Conservation (phyloP, 2,888 invertebrate genomes). For the Andrena trimmerana region DNA sequence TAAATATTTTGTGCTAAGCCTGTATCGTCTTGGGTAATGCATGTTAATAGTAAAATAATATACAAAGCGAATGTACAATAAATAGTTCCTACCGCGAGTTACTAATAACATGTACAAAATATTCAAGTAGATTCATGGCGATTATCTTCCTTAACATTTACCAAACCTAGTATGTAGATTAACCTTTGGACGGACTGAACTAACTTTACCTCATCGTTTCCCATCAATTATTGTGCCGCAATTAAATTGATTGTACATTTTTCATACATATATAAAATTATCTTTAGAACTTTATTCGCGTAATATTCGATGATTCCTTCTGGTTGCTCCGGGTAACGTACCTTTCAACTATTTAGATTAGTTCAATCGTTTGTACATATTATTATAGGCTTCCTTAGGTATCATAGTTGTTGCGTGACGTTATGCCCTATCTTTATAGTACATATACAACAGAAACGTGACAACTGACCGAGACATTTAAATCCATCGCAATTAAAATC, state of each 20-base stretch:
- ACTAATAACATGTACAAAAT: conserved; percentile 58
- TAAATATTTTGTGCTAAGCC: conserved; percentile 27
- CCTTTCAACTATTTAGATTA: conserved; percentile 17
- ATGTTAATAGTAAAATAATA: conserved; percentile 45
- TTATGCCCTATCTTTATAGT: background rate
- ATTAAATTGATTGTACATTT: conserved; percentile 61
- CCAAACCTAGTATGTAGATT: conserved; percentile 59
- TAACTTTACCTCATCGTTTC: conserved; percentile 57
- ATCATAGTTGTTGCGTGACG: conserved; percentile 1
- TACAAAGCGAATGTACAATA: conserved; percentile 51
- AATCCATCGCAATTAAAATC: conserved; percentile 1
- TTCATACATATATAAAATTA: conserved; percentile 52
- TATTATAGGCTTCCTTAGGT: conserved; percentile 19
- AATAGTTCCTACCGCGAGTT: conserved; percentile 31
- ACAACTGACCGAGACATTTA: background rate
- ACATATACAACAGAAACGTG: background rate
- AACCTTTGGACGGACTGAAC: conserved; percentile 74
- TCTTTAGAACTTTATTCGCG: conserved; percentile 27
- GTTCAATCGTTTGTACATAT: conserved; percentile 33
- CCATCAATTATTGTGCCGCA: conserved; percentile 55
- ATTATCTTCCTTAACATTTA: conserved; percentile 49
- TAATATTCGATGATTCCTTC: conserved; percentile 28
- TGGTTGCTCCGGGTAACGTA: conserved; percentile 12
- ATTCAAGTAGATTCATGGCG: conserved; percentile 37
- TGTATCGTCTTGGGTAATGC: conserved; percentile 1